Base-by-base conservation (phyloP, 30 jellyfish, hydroid and myxozoan species). In the Euphysa ruthae region DNA sequence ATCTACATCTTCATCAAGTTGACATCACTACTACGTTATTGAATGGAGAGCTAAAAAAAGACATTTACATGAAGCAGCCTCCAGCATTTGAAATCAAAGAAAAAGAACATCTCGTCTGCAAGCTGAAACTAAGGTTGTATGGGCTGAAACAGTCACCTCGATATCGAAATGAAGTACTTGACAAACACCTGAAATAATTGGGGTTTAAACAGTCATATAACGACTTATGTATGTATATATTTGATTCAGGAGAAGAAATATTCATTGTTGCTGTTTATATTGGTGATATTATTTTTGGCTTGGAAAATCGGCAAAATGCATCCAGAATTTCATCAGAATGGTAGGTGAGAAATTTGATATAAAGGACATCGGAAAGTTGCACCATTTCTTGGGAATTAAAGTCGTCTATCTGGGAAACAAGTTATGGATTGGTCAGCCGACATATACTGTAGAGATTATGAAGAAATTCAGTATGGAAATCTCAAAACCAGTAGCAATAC, bases 61-160 rank as follows among this genome's bases (percentile, higher is more conserved):
- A 52, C 7, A 51, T 81, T 6, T 73, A 58, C 56, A 73, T 81
- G 84, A 63, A 81, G 63, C 93, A 81, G 46, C 94, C 83, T 5
- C 78, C 61, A 3, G 92, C 92, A 27, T 73, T 27, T 56, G 80
- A 21, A 10, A 1, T 25, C 23, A 49, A 65, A 32, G 87, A 66
- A 29, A 44, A 71, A 61, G 76, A 71, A 35, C 65, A 70, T 38
- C 4, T 78, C 31, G n/a, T n/a, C n/a, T n/a, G n/a, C n/a, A n/a
- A n/a, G n/a, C n/a, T n/a, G n/a, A n/a, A n/a, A n/a, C n/a, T n/a
- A n/a, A n/a, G n/a, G n/a, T n/a, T n/a, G n/a, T n/a, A n/a, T n/a
- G n/a, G n/a, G n/a, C n/a, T n/a, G n/a, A n/a, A n/a, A n/a, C 91
- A 52, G 29, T 31, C 82, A 1, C 73, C 88, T 10, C 15, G 82